Conservation (phyloP, 1,140 invertebrate species). For the Octopus bimaculoides region DNA sequence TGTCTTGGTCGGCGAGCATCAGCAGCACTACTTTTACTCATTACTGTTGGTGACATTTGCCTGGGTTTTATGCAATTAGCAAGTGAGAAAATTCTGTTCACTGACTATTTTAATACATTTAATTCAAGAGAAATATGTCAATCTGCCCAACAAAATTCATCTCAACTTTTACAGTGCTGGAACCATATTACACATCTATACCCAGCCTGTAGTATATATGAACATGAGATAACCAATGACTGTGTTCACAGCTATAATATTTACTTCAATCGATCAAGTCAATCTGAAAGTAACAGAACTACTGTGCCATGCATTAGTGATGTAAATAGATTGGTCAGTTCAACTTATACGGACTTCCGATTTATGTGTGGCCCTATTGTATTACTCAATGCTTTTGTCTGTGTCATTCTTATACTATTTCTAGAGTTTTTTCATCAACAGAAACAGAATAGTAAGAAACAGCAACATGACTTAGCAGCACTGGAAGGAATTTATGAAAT, state of each 20-base stretch:
- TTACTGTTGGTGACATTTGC: conserved; percentile 19
- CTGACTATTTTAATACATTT: not conserved
- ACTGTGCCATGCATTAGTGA: not conserved
- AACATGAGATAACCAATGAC: not conserved
- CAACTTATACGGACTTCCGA: not conserved
- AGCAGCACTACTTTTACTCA: conserved; percentile 21
- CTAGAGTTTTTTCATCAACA: not conserved
- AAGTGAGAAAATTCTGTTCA: not conserved
- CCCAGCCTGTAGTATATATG: not conserved
- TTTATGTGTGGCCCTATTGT: not conserved
- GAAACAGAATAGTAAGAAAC: no score
- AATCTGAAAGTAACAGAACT: not conserved
- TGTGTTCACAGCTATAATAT: not conserved
- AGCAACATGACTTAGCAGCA: no score
- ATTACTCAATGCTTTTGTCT: not conserved
- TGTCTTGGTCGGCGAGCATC: conserved; percentile 25
- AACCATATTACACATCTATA: not conserved
- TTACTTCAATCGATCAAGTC: not conserved
- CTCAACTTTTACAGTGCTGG: not conserved
- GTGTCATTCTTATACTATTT: not conserved
- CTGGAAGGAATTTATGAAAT: no score
- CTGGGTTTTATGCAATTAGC: not conserved
- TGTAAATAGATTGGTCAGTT: not conserved
- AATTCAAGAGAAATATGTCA: not conserved
- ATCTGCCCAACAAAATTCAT: not conserved